Evolutionary conservation across 2,888 invertebrate species (phyloP), one percentile per base, ranked within the genome.

Genomic region (Nineta flava): DNA sequence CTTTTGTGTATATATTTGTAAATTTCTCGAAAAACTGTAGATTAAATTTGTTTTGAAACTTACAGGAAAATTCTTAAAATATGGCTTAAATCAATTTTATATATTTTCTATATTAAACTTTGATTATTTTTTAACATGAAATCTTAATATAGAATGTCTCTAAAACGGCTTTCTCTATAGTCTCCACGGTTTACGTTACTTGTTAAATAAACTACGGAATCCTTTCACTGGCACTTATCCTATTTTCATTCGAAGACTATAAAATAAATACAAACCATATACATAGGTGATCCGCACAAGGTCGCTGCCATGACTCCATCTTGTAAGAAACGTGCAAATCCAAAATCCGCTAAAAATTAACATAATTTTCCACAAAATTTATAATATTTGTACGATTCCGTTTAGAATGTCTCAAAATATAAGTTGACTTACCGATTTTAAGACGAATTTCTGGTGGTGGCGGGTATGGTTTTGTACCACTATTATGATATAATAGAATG

Each of bases 271-370:
- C 49, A 9, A 16, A 92, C 93, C 97, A 99, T 99, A 65, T 99
- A 99, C 99, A 99, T 99, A 12, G 99, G 99, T 46, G 97, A 99
- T 45, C 99, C 99, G 69, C 99, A 99, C 41, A 99, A 74, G 32
- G 99, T 99, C 54, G 95, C 97, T 50, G 99, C 99, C 99, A 99
- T 99, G 50, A 94, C 95, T 54, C 99, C 99, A 65, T 97, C 97
- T 70, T 92, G 88, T 45, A 99, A 76, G 70, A 99, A 97, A 65
- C 99, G 77, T 49, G 99, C 99, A 72, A 99, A 99, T 47, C 99
- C 99, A 73, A 99, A 99, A 74, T 99, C 99, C 63, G 96, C 96
- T 87, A 68, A 51, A 72, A 67, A 61, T 41, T 21, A n/a, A n/a
- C 10, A 46, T 17, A 21, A 17, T 16, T 35, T 19, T 21, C 2